Evolutionary conservation across 2,888 invertebrate genomes (phyloP).

Genomic region (Nomada flava): DNA sequence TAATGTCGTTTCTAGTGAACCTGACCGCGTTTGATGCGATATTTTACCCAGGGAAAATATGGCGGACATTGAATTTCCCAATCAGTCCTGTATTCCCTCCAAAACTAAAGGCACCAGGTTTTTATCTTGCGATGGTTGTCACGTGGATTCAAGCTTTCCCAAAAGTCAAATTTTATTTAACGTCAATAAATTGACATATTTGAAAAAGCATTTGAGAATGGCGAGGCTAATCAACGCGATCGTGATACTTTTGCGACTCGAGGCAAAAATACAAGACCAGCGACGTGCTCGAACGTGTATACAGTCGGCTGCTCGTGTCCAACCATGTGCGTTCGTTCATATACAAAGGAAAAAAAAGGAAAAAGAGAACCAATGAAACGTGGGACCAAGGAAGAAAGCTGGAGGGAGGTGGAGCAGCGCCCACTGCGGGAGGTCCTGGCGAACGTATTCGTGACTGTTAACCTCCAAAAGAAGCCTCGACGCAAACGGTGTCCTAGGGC

Average conservation of each 20-base stretch:
- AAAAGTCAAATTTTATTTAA: no score
- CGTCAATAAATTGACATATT: no score
- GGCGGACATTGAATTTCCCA: no score
- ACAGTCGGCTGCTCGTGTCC: slow-evolving; percentile 45
- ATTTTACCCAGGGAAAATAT: no score
- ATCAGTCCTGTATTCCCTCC: no score
- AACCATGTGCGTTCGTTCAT: slow-evolving; percentile 32
- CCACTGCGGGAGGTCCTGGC: slow-evolving; percentile 42
- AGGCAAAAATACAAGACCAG: slow-evolving; percentile 34
- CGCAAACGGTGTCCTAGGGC: not conserved
- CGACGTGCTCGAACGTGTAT: slow-evolving; percentile 43
- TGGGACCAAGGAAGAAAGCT: not conserved
- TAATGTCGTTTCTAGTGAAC: slow-evolving; percentile 26
- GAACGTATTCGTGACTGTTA: slow-evolving; percentile 41
- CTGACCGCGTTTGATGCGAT: slow-evolving; percentile 8
- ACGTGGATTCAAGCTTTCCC: no score
- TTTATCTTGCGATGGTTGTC: no score
- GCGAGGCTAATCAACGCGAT: not conserved
- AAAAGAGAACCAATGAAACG: slow-evolving; percentile 4
- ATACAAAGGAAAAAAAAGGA: slow-evolving; percentile 7
- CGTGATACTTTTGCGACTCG: slow-evolving; percentile 4
- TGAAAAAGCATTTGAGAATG: not conserved
- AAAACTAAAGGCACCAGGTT: no score
- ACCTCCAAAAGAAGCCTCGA: slow-evolving; percentile 14
- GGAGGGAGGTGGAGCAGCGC: slow-evolving; percentile 5